Percentiles rank a stretch among this genome's conserved stretches.
These are phyloP conservation scores for Ophion costatus DNA, from an alignment of 2,888 invertebrate species.

Conservation along the genomic window DNA sequence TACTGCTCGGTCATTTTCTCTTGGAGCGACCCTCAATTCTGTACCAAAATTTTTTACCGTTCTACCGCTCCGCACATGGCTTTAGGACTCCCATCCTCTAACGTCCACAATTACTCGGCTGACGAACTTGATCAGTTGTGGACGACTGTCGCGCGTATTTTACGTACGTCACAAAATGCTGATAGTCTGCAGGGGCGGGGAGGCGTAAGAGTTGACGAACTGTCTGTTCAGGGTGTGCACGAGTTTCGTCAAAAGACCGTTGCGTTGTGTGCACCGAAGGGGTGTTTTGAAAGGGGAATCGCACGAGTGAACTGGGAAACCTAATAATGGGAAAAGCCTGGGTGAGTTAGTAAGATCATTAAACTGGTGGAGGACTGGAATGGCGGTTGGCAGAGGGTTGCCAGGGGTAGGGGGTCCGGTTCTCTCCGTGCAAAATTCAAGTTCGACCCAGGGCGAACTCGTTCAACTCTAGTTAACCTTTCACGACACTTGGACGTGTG, in stretches of 20 bases:
- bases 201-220: background rate
- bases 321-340: constrained; percentile 80
- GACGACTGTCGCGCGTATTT: too few relatives aligned
- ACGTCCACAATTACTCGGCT: too few relatives aligned
- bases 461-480: constrained; percentile 79
- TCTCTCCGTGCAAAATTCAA: constrained; percentile 72
- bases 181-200: background rate
- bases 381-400: background rate
- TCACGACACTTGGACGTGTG: constrained; percentile 77
- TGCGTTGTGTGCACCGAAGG: background rate
- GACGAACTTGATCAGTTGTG: too few relatives aligned
- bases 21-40: too few relatives aligned
- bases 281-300: constrained; percentile 5
- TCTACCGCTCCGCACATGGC: too few relatives aligned
- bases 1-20: too few relatives aligned
- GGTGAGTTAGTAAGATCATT: constrained; percentile 80
- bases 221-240: background rate
- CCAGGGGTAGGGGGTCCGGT: background rate
- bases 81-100: too few relatives aligned
- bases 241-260: background rate
- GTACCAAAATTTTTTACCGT: too few relatives aligned
- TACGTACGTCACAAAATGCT: too few relatives aligned
- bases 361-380: constrained; percentile 71
- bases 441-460: constrained; percentile 77
- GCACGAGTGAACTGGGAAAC: constrained; percentile 64